Conservation (phyloP, 2,888 invertebrate species). For the Caenorhabditis sulstoni region DNA sequence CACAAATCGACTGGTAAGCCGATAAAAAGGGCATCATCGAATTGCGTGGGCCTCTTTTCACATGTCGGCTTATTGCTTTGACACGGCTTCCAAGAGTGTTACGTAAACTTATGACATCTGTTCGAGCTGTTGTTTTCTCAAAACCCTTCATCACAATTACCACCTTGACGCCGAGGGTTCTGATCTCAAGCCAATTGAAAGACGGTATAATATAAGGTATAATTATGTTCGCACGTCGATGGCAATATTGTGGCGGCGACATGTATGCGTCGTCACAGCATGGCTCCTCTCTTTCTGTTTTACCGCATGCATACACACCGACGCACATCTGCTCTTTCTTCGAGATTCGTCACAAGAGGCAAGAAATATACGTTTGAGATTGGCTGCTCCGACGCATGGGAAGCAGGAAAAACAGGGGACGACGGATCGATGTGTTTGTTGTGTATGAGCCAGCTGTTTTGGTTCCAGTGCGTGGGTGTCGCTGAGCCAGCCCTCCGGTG, state of each 20-base stretch:
- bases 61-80: slow-evolving; percentile 28
- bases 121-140: slow-evolving; percentile 18
- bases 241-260: slow-evolving; percentile 45
- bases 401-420: slow-evolving; percentile 11
- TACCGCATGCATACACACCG: slow-evolving; percentile 22
- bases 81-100: slow-evolving; percentile 25
- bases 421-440: slow-evolving; percentile 45
- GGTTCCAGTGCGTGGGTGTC: slow-evolving; percentile 57
- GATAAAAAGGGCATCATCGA: neutral
- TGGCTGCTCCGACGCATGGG: slow-evolving; percentile 41
- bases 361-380: slow-evolving; percentile 18
- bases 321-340: slow-evolving; percentile 41
- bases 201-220: slow-evolving; percentile 23
- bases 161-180: slow-evolving; percentile 29
- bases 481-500: slow-evolving; percentile 32
- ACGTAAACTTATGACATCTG: slow-evolving; percentile 46
- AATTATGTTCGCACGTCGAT: slow-evolving; percentile 47
- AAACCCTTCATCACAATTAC: slow-evolving; percentile 32
- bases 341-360: neutral
- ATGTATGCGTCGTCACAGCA: slow-evolving; percentile 27
- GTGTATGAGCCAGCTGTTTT: slow-evolving; percentile 63
- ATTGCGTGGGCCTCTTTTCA: slow-evolving; percentile 32
- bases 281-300: slow-evolving; percentile 23
- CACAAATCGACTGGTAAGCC: too few relatives aligned
- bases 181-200: neutral